Percentiles rank a stretch among this genome's conserved stretches.
phyloP scores from a whole-genome alignment of 2,888 invertebrate species.

The Allolobophora icterica region DNA sequence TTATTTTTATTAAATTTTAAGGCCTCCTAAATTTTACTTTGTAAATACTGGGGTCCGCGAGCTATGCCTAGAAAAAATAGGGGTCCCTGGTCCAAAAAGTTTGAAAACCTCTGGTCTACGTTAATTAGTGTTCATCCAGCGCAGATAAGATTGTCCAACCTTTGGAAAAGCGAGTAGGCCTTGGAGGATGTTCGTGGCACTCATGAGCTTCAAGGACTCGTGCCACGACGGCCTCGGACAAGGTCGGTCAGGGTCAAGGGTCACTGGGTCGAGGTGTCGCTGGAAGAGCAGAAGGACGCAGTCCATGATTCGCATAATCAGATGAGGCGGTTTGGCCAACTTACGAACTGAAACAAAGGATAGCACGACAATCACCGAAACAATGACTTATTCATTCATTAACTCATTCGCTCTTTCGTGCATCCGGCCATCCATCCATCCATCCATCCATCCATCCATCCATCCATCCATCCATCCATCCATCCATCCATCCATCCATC shows the following conservation, averaged over 20 bases:
- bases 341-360: conserved; percentile 60
- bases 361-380: background rate
- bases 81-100: too few species aligned
- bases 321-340: conserved; percentile 65
- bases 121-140: background rate
- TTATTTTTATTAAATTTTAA: too few species aligned
- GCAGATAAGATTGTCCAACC: background rate
- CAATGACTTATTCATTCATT: background rate
- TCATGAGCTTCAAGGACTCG: conserved; percentile 64
- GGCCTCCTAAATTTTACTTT: too few species aligned
- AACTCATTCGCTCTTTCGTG: too few species aligned
- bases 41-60: too few species aligned
- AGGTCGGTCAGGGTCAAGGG: conserved; percentile 58
- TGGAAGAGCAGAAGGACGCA: conserved; percentile 64
- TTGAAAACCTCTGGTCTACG: too few species aligned
- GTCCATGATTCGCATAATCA: conserved; percentile 67
- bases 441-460: too few species aligned
- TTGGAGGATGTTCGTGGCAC: conserved; percentile 62
- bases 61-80: too few species aligned
- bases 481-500: too few species aligned
- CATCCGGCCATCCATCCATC: background rate
- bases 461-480: too few species aligned
- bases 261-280: conserved; percentile 54
- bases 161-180: conserved; percentile 87
- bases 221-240: conserved; percentile 64